Conservation (phyloP, 2,888 invertebrate genomes). For the Xestoiulus laeticollis region DNA sequence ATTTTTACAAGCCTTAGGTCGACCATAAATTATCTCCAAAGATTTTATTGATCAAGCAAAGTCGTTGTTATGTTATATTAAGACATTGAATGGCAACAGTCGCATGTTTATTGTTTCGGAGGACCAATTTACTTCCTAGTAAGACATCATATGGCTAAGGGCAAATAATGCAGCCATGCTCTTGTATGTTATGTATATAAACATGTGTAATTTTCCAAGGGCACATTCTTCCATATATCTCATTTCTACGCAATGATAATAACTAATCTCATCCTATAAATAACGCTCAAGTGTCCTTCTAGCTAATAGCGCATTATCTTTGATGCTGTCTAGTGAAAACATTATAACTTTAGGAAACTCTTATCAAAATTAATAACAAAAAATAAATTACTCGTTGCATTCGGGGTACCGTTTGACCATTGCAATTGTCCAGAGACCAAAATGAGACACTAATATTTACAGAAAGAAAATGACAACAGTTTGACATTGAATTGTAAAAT, state of each 20-base stretch:
- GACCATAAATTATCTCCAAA: not conserved
- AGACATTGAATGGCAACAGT: not conserved
- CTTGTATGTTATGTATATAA: not conserved
- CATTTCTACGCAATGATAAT: not conserved
- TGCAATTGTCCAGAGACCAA: too few species aligned
- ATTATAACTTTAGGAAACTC: too few species aligned
- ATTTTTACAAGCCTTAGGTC: not conserved
- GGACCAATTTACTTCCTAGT: not conserved
- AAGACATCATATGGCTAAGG: not conserved
- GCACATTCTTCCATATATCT: not conserved
- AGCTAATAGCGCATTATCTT: not conserved
- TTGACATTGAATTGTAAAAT: too few species aligned
- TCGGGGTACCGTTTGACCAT: too few species aligned
- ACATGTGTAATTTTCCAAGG: not conserved
- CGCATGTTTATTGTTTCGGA: not conserved
- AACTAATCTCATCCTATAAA: not conserved
- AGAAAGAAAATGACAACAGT: too few species aligned
- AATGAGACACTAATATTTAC: too few species aligned
- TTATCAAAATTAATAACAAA: too few species aligned
- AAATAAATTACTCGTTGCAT: too few species aligned
- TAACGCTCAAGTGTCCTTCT: not conserved
- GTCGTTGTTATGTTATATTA: not conserved
- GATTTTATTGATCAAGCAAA: not conserved
- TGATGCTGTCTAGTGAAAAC: too few species aligned
- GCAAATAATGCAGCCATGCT: not conserved